These are phyloP conservation scores for Aphrophora alni DNA, from an alignment of 2,888 invertebrate species.

Conservation along the genomic window DNA sequence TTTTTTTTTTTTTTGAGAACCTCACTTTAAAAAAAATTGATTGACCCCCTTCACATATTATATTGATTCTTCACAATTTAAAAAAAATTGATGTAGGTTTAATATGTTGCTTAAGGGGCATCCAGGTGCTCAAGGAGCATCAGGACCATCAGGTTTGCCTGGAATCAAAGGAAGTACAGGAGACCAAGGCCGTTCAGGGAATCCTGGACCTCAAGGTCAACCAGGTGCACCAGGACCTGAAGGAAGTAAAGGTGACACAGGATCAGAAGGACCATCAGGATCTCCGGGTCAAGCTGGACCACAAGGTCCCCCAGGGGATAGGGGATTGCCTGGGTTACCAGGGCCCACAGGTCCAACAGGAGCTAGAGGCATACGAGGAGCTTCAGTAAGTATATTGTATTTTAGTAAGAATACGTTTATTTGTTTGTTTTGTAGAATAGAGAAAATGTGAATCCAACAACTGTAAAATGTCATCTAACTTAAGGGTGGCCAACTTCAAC, in stretches of 20 bases:
- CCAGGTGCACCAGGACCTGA: constrained; percentile 71
- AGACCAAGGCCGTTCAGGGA: constrained; percentile 71
- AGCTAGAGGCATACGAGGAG: constrained; percentile 69
- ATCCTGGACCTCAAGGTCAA: constrained; percentile 72
- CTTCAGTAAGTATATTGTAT: constrained; percentile 65
- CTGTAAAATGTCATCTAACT: no score
- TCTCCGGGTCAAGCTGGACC: constrained; percentile 73
- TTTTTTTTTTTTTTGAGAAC: no score
- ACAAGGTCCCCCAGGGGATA: constrained; percentile 70
- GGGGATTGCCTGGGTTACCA: constrained; percentile 66
- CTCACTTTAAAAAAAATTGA: no score
- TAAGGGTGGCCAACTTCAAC: no score
- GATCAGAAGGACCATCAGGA: constrained; percentile 69
- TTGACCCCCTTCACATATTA: no score
- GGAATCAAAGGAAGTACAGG: constrained; percentile 67
- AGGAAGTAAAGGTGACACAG: constrained; percentile 72
- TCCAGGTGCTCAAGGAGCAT: constrained; percentile 71
- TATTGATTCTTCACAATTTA: no score
- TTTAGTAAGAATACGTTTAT: constrained; percentile 12
- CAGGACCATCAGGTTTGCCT: constrained; percentile 70
- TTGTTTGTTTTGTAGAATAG: neutral
- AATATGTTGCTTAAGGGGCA: constrained; percentile 63
- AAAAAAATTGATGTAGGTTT: neutral
- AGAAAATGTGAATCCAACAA: no score
- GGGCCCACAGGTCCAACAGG: constrained; percentile 71